A percentile compares a stretch with the other conserved stretches of the same genome.
Conservation (phyloP, 1,140 invertebrate genomes). For the Lasioglossum albipes region DNA sequence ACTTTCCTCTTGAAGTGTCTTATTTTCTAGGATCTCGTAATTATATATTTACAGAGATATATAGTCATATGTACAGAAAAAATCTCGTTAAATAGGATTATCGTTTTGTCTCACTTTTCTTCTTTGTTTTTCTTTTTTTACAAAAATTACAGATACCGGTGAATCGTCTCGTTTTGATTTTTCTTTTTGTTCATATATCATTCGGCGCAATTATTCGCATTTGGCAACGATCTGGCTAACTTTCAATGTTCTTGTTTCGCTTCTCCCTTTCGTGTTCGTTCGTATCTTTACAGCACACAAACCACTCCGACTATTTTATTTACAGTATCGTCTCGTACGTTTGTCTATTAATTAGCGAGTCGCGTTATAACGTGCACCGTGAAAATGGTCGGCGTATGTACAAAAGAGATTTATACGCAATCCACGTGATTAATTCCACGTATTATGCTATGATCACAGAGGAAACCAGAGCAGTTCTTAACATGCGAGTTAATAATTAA, state of each 20-base stretch:
- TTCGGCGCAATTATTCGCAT: neutral
- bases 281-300: neutral
- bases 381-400: slow-evolving; percentile 37
- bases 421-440: slow-evolving; percentile 30
- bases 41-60: slow-evolving; percentile 32
- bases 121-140: neutral
- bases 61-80: slow-evolving; percentile 28
- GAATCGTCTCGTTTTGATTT: slow-evolving; percentile 1
- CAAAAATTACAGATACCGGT: slow-evolving; percentile 28
- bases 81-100: neutral
- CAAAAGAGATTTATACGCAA: slow-evolving; percentile 40
- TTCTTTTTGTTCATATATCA: neutral
- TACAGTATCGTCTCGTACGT: slow-evolving; percentile 18
- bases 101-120: neutral
- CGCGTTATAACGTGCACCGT: slow-evolving; percentile 19
- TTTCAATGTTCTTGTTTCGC: neutral
- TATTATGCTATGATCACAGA: slow-evolving; percentile 57
- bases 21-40: neutral
- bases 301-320: slow-evolving; percentile 28
- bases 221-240: slow-evolving; percentile 36
- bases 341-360: neutral
- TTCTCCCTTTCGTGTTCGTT: too few relatives aligned
- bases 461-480: slow-evolving; percentile 52
- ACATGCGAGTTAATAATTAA: slow-evolving; percentile 36
- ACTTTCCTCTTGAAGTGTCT: neutral